A percentile compares a stretch with the other conserved stretches of the same genome.
These are phyloP conservation scores for Apogon talboti DNA, from an alignment of 2,797 vertebrate genomes.

Conservation along the genomic window DNA sequence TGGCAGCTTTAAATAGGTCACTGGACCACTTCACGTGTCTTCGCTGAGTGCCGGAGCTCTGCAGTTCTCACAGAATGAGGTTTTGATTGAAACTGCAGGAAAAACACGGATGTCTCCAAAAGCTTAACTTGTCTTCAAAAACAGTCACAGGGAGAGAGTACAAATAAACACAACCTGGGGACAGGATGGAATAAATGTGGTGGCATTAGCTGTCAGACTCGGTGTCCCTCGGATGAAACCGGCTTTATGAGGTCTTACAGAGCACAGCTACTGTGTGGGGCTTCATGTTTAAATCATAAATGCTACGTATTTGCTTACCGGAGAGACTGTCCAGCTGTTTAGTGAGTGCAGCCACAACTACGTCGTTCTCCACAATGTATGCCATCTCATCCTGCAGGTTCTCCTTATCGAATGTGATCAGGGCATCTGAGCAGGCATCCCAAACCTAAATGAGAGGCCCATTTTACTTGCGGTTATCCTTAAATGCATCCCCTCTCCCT, in stretches of 20 bases:
- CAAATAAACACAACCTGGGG: constrained; percentile 77
- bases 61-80: constrained; percentile 69
- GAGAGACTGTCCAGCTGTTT: constrained; percentile 90
- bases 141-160: constrained; percentile 67
- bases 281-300: constrained; percentile 45
- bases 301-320: constrained; percentile 80
- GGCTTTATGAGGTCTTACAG: constrained; percentile 41
- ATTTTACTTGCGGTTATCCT: constrained; percentile 76
- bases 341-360: constrained; percentile 92
- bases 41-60: constrained; percentile 54
- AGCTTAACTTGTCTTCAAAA: constrained; percentile 68
- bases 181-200: constrained; percentile 76
- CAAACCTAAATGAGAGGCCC: constrained; percentile 90
- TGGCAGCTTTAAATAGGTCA: constrained; percentile 80
- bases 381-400: constrained; percentile 94
- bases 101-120: constrained; percentile 76
- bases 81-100: constrained; percentile 78
- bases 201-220: constrained; percentile 62
- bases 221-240: constrained; percentile 57
- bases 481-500: constrained; percentile 70
- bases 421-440: constrained; percentile 98
- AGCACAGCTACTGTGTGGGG: constrained; percentile 28
- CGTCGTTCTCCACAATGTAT: constrained; percentile 95
- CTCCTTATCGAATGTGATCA: constrained; percentile 97
- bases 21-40: constrained; percentile 83